Conservation (phyloP, 2,888 invertebrate genomes). For the Strigamia transsilvanica region DNA sequence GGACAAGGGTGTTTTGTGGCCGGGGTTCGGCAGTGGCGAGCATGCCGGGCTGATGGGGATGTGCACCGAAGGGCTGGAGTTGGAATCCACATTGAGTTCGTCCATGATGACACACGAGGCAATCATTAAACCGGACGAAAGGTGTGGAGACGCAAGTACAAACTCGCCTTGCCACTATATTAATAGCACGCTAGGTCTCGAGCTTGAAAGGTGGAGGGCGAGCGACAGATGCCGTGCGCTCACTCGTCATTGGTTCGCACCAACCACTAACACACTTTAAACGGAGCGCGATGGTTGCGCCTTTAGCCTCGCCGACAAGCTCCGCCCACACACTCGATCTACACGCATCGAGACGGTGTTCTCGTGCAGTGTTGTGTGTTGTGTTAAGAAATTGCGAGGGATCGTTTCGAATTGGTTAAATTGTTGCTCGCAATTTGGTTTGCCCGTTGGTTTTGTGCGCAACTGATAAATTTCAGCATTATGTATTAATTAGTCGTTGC, state of each 20-base stretch:
- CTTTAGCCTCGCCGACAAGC: neutral
- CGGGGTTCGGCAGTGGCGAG: slow-evolving; percentile 9
- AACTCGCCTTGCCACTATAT: slow-evolving; percentile 8
- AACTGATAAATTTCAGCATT: too few relatives aligned
- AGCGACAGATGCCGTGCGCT: slow-evolving; percentile 2
- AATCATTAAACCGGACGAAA: slow-evolving; percentile 1
- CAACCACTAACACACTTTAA: slow-evolving; percentile 8
- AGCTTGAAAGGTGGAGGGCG: neutral
- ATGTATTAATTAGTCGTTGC: too few relatives aligned
- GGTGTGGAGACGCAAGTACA: neutral
- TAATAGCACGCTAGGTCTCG: neutral
- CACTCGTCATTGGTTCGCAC: neutral
- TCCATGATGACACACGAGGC: slow-evolving; percentile 32
- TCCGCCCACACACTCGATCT: neutral
- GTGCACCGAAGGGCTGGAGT: slow-evolving; percentile 64
- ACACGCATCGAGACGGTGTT: neutral
- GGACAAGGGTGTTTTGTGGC: neutral
- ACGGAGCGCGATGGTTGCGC: neutral
- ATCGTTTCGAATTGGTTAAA: too few relatives aligned
- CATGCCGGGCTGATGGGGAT: slow-evolving; percentile 62
- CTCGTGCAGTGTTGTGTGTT: neutral
- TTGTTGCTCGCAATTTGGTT: too few relatives aligned
- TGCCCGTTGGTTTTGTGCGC: too few relatives aligned
- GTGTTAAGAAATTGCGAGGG: neutral
- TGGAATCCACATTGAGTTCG: slow-evolving; percentile 50